A percentile compares a stretch with the other conserved stretches of the same genome.
Evolutionary conservation across 2,888 invertebrate genomes (phyloP).

Genomic region (Pegoplata infirma): DNA sequence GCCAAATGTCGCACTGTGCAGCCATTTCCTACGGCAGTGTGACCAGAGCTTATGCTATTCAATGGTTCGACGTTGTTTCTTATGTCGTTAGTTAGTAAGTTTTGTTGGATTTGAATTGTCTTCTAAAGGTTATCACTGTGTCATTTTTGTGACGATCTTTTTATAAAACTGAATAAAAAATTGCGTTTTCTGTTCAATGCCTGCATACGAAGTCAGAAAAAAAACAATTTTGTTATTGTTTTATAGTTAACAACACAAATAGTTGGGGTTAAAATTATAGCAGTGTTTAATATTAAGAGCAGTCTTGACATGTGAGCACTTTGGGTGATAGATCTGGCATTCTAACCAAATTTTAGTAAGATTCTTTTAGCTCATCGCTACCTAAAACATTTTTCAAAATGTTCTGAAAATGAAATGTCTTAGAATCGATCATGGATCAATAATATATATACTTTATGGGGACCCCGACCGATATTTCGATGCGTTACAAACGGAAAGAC

Average conservation of each 20-base stretch:
- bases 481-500: too few species aligned
- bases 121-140: constrained; percentile 49
- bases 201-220: not conserved
- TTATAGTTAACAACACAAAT: not conserved
- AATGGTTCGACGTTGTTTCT: not conserved
- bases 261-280: not conserved
- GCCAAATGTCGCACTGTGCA: too few species aligned
- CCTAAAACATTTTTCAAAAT: too few species aligned
- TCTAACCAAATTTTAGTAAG: too few species aligned
- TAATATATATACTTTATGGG: too few species aligned
- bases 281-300: too few species aligned
- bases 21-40: not conserved
- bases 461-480: too few species aligned
- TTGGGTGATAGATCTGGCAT: too few species aligned
- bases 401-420: too few species aligned
- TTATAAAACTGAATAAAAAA: not conserved
- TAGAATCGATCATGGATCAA: too few species aligned
- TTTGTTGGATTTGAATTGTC: constrained; percentile 35
- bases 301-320: too few species aligned
- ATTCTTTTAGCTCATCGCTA: too few species aligned
- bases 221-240: not conserved
- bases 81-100: not conserved
- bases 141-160: constrained; percentile 43
- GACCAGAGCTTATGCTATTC: not conserved
- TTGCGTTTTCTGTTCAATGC: not conserved